Percentiles rank a stretch among this genome's conserved stretches.
phyloP scores from a whole-genome alignment of 2,797 vertebrate genomes.

The Allobates femoralis region DNA sequence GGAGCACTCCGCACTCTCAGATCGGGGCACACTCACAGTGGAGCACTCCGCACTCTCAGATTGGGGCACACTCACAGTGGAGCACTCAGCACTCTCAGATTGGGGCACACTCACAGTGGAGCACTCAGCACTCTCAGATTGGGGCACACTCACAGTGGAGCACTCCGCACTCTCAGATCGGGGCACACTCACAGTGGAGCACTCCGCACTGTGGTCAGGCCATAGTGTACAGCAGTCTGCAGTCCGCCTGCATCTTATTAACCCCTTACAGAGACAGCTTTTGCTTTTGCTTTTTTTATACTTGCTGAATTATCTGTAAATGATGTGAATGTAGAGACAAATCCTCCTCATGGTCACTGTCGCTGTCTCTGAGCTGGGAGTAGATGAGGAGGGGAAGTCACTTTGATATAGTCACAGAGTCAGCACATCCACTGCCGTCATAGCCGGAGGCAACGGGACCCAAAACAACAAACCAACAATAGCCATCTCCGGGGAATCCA shows the following conservation, averaged over 20 bases:
- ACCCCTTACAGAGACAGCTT: not conserved
- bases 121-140: too few relatives aligned
- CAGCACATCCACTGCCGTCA: not conserved
- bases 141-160: too few relatives aligned
- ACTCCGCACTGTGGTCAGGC: not conserved
- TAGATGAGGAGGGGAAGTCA: not conserved
- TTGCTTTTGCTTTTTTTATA: not conserved
- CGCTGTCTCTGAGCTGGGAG: not conserved
- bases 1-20: too few relatives aligned
- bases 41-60: too few relatives aligned
- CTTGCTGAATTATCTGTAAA: not conserved
- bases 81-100: too few relatives aligned
- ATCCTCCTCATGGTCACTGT: not conserved
- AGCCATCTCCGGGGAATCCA: not conserved
- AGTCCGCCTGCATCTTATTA: not conserved
- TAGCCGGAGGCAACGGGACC: not conserved
- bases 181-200: too few relatives aligned
- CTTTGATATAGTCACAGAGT: slow-evolving; percentile 3
- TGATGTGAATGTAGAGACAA: not conserved
- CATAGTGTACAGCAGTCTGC: not conserved
- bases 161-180: too few relatives aligned
- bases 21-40: too few relatives aligned
- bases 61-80: too few relatives aligned
- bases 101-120: too few relatives aligned
- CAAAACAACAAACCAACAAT: slow-evolving; percentile 5